Evolutionary conservation across 2,797 vertebrate genomes (phyloP).

Genomic region (Brotogeris chrysoptera): DNA sequence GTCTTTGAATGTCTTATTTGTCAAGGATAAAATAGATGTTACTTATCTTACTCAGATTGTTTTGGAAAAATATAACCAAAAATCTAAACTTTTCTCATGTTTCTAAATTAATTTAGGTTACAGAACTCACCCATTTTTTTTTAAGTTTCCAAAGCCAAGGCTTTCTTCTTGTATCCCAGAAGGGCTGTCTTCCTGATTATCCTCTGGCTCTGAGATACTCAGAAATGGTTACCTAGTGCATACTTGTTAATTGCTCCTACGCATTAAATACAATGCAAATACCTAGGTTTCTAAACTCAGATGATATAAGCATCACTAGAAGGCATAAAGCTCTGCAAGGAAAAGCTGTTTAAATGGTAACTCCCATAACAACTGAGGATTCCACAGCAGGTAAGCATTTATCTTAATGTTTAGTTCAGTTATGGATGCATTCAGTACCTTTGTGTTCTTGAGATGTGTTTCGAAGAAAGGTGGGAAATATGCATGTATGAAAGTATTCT

Average conservation of each 20-base stretch:
- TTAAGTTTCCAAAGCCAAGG: neutral
- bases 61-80: neutral
- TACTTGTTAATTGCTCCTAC: neutral
- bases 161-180: neutral
- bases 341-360: neutral
- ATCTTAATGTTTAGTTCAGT: slow-evolving; percentile 26
- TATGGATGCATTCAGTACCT: slow-evolving; percentile 2
- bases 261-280: neutral
- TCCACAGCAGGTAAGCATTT: slow-evolving; percentile 63
- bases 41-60: neutral
- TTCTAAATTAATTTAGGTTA: neutral
- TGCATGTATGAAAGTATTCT: slow-evolving; percentile 47
- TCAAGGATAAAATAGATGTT: neutral
- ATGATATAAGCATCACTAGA: slow-evolving; percentile 17
- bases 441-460: slow-evolving; percentile 60
- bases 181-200: neutral
- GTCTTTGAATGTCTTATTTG: neutral
- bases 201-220: neutral
- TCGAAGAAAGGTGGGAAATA: slow-evolving; percentile 64
- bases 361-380: neutral
- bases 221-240: neutral
- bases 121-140: neutral
- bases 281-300: neutral
- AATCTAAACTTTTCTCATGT: neutral
- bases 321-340: slow-evolving; percentile 3